These are phyloP conservation scores for Diabrotica undecimpunctata DNA, from an alignment of 1,140 invertebrate genomes.

Conservation along the genomic window DNA sequence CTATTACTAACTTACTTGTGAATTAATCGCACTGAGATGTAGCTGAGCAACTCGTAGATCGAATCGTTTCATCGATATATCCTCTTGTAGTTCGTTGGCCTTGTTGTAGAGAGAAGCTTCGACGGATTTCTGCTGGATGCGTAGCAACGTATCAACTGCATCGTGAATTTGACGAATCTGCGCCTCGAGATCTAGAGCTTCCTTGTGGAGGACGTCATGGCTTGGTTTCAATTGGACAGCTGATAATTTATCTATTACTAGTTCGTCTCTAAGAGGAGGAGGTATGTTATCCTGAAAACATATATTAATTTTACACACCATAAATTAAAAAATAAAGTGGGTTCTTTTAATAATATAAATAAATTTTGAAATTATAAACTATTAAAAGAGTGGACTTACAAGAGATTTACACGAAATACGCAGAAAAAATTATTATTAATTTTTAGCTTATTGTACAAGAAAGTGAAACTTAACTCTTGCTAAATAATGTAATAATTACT, in stretches of 20 bases:
- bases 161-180: slow-evolving; percentile 88
- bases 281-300: slow-evolving; percentile 57
- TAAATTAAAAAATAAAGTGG: too few relatives aligned
- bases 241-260: slow-evolving; percentile 76
- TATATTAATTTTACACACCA: neutral
- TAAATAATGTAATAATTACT: too few relatives aligned
- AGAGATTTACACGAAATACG: too few relatives aligned
- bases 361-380: too few relatives aligned
- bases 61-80: slow-evolving; percentile 91
- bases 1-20: slow-evolving; percentile 77
- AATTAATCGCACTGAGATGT: slow-evolving; percentile 81
- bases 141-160: slow-evolving; percentile 73
- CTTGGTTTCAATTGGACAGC: slow-evolving; percentile 67
- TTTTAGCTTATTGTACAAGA: too few relatives aligned
- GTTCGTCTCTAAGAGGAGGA: slow-evolving; percentile 73
- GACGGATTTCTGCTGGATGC: slow-evolving; percentile 81
- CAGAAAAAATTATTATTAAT: too few relatives aligned
- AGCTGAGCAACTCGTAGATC: slow-evolving; percentile 87
- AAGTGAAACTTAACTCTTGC: too few relatives aligned
- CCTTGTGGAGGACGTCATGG: slow-evolving; percentile 75
- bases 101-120: slow-evolving; percentile 87
- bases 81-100: slow-evolving; percentile 91
- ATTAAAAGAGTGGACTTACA: too few relatives aligned
- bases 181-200: slow-evolving; percentile 74
- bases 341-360: too few relatives aligned